Evolutionary conservation across 2,797 vertebrate genomes (phyloP).

Genomic region (Falco berigora): DNA sequence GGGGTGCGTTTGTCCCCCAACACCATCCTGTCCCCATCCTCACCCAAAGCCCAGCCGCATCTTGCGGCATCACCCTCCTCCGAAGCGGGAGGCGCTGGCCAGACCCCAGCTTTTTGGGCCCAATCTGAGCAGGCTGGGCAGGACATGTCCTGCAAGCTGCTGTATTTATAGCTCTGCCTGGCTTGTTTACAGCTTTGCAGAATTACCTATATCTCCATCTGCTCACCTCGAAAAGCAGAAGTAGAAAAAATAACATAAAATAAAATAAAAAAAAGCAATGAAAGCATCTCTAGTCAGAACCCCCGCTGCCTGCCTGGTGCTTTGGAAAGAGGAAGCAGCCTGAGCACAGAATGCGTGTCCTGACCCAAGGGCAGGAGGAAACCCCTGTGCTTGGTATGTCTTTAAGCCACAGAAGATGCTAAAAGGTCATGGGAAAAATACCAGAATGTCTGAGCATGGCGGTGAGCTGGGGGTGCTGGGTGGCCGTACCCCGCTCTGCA

Average conservation of each 20-base stretch:
- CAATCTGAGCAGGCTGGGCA: background rate
- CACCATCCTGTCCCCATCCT: background rate
- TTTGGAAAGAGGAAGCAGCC: background rate
- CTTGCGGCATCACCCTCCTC: background rate
- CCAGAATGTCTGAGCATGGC: background rate
- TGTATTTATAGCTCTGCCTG: background rate
- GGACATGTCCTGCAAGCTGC: background rate
- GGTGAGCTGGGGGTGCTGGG: background rate
- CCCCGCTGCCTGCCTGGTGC: background rate
- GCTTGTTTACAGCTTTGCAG: background rate
- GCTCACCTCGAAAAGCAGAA: background rate
- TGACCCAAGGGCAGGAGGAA: background rate
- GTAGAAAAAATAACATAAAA: background rate
- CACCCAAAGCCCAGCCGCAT: background rate
- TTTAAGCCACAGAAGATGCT: background rate
- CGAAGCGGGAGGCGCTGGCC: accelerated
- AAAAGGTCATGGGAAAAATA: background rate
- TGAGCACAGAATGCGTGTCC: accelerated
- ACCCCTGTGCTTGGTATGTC: accelerated
- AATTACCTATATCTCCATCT: background rate
- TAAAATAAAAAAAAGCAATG: background rate
- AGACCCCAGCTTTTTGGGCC: background rate
- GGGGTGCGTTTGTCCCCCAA: background rate
- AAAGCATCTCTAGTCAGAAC: background rate
- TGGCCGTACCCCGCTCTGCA: accelerated